phyloP scores from a whole-genome alignment of 2,113 vertebrate genomes.

The Ctenomys sociabilis region DNA sequence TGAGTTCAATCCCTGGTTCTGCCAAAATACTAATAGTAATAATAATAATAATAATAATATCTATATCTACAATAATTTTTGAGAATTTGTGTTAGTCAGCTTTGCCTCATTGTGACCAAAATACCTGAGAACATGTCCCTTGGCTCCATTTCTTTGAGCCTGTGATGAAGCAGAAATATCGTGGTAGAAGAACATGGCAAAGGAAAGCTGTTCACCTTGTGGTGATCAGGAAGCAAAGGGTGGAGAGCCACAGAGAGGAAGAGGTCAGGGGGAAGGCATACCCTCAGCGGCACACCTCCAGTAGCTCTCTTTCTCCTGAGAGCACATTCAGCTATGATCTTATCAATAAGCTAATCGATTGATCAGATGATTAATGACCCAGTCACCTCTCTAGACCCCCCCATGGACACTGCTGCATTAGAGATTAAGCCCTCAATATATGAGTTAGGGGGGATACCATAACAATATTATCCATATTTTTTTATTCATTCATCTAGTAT shows the following conservation, averaged over 20 bases:
- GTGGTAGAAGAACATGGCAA: background rate
- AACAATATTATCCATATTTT: background rate
- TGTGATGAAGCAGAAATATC: background rate
- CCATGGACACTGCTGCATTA: background rate
- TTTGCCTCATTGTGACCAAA: background rate
- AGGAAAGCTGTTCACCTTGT: background rate
- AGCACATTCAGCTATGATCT: background rate
- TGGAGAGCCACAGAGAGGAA: background rate
- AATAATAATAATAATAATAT: background rate
- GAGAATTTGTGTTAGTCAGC: background rate
- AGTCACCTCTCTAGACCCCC: background rate
- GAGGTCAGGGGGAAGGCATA: background rate
- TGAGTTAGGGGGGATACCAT: background rate
- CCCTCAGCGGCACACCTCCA: background rate
- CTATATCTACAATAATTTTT: background rate
- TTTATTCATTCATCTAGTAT: slow-evolving; percentile 41
- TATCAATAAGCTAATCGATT: background rate
- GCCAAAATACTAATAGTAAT: no score
- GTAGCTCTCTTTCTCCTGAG: background rate
- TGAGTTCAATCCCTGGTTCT: no score
- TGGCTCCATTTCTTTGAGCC: background rate
- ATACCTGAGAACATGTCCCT: background rate
- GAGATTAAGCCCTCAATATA: background rate
- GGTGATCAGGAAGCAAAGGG: background rate
- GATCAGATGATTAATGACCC: background rate